phyloP scores from a whole-genome alignment of 2,888 invertebrate genomes.

The Fragum whitleyi region DNA sequence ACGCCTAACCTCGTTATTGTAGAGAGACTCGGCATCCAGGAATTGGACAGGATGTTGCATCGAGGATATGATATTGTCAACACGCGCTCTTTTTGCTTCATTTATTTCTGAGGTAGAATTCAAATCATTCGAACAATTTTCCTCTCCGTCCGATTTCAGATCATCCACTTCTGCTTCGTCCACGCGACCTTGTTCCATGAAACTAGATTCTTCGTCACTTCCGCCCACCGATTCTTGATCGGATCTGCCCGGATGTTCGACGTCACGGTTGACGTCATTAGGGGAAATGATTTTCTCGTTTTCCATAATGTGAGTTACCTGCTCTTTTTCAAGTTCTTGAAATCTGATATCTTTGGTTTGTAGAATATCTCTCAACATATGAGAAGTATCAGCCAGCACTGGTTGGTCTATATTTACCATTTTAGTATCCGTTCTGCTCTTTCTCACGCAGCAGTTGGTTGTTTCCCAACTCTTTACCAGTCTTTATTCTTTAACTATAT shows the following conservation, averaged over 20 bases:
- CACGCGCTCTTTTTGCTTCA: slow-evolving; percentile 94
- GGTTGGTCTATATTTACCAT: slow-evolving; percentile 67
- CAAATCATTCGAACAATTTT: slow-evolving; percentile 54
- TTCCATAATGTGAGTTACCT: slow-evolving; percentile 56
- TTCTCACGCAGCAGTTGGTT: neutral
- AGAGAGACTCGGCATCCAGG: slow-evolving; percentile 57
- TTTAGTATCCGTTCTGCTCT: slow-evolving; percentile 25
- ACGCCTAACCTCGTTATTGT: slow-evolving; percentile 70
- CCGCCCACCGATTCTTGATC: slow-evolving; percentile 68
- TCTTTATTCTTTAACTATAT: neutral
- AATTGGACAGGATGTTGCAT: slow-evolving; percentile 89
- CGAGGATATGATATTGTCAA: slow-evolving; percentile 97
- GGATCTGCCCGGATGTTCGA: slow-evolving; percentile 54
- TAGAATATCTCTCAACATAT: slow-evolving; percentile 94
- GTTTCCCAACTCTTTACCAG: neutral
- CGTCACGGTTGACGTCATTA: slow-evolving; percentile 63
- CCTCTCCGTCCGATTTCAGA: slow-evolving; percentile 58
- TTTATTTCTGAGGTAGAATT: slow-evolving; percentile 66
- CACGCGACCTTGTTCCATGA: slow-evolving; percentile 54
- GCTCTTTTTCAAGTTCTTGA: slow-evolving; percentile 73
- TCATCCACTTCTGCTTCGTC: slow-evolving; percentile 65
- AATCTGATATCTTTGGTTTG: slow-evolving; percentile 95
- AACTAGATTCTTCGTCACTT: slow-evolving; percentile 72
- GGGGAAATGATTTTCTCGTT: slow-evolving; percentile 47
- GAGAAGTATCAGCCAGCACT: slow-evolving; percentile 83